Base-by-base conservation (phyloP, 2,888 invertebrate species). In the Parnassius glacialis region DNA sequence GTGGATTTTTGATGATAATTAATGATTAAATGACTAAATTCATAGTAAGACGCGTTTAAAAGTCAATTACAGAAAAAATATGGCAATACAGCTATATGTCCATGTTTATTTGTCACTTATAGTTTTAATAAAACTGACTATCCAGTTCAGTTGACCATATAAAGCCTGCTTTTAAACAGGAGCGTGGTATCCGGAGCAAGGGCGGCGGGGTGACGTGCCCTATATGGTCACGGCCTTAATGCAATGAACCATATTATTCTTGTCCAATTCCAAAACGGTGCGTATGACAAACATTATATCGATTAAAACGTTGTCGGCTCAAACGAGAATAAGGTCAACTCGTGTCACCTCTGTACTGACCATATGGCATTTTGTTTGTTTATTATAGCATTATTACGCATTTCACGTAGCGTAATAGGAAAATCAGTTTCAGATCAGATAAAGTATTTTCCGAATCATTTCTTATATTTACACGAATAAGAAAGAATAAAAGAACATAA, bases 181-280 rank as follows among this genome's bases (percentile, higher is more conserved):
- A 68, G 65, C 58, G 58, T 54, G 61, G 45, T 55, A 68, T 66
- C 53, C 67, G 66, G 74, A 70, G 54, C 74, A 71, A 73, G 74
- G 74, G 74, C 73, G 70, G 69, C 70, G 65, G 70, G 71, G 65
- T 63, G 55, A 20, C 50, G 9, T 44, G 52, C 64, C 65, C 16
- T 59, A 68, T 66, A 65, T 64, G 71, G 68, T 54, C 57, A 20
- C 61, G 65, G 51, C 65, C 65, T 64, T 64, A 61, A 43, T 16
- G 64, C 48, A 25, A 5, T 13, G 56, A 16, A 42, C 62, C 62
- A 62, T 53, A 62, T 62, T 53, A 62, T 62, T 57, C 13, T 9
- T 34, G 41, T 3, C 48, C n/a, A 51, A 10, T 52, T 20, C 61
- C 45, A 56, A 61, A 61, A 54, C 59, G 42, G 52, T 52, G 42